Base-by-base conservation (phyloP, 2,888 invertebrate genomes). In the Mactromeris polynyma region DNA sequence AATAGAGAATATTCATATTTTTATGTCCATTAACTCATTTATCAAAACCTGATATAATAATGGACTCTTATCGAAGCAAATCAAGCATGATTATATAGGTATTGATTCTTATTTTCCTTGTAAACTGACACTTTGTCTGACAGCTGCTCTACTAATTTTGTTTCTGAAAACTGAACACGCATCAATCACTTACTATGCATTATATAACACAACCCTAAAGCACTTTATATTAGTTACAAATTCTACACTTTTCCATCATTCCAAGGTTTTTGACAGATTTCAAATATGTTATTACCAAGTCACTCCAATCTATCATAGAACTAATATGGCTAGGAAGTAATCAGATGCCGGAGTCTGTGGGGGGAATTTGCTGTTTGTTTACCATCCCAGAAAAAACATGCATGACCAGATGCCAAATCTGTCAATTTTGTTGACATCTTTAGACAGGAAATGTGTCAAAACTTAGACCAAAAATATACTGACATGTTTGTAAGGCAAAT, bases 221-320 rank as follows among this genome's bases (percentile, higher is more conserved):
- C 73, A 36, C 19, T 36, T 36, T 4, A 33, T 73, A 58, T 73
- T 21, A 58, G 7, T 73, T 33, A 73, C 31, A 17, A 73, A 73
- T 36, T 73, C 73, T 73, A 73, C 33, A 33, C 73, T 36, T 73
- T 33, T 73, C 73, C 14, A 73, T 73, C 36, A 36, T 33, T 73
- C 36, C 73, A 4, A 19, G 58, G 4, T 77, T 84, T 84, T 51
- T 78, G 84, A 84, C 84, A 84, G 78, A 78, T 84, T 77, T 84
- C 40, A 33, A 77, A 54, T 77, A 77, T 51, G 77, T 51, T n/a
- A 17, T 36, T 36, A 17, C 14, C 9, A 46, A 33, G 73, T 46
- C 38, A 36, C 33, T 19, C 21, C 9, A 51, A 78, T 84, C 78
- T 78, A 54, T 78, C 78, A 84, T 51, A 40, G 38, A 78, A 84